Base-by-base conservation (phyloP, 2,113 vertebrate species). In the Amblyopsis rosae region DNA sequence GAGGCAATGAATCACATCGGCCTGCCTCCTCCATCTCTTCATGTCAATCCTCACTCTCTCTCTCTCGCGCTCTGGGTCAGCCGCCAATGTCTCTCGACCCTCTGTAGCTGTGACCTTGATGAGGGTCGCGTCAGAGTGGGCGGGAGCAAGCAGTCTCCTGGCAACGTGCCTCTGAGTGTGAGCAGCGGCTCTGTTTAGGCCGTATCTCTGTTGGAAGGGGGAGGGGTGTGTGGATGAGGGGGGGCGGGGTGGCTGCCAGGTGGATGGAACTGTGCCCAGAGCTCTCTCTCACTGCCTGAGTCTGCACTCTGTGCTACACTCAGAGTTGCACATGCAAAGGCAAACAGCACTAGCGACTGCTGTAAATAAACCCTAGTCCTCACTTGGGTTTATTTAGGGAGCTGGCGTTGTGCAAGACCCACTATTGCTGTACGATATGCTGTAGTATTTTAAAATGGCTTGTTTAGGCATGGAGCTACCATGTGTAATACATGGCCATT, bases 61-160 rank as follows among this genome's bases (percentile, higher is more conserved):
- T 41, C 60, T 48, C 46, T 58, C 51, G 32, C 16, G 53, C 61
- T 13, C 10, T 58, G 26, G 47, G 32, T 45, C 62, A 58, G 26
- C 10, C 8, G 33, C 19, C 56, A 46, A 13, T 64, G 51, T 54
- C 64, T 67, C 75, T 77, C 64, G 49, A 69, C 64, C 65, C 81
- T 70, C 67, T 69, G 76, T 19, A 67, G 73, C 82, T 83, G n/a
- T 90, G 89, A 91, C 91, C 89, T 88, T 85, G 86, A 83, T 84
- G 79, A 88, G 78, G 67, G 72, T 77, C 59, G 86, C 78, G 80
- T 83, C 87, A 87, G 15, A 70, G 75, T 72, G 35, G 58, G 62
- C 76, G 76, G 85, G 82, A 81, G 77, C 66, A 0, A 71, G 72
- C 66, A 9, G 81, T 90, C 79, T 89, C 87, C 79, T 85, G 90